These are phyloP conservation scores for Scortum barcoo DNA, from an alignment of 2,113 vertebrate genomes.

Conservation along the genomic window DNA sequence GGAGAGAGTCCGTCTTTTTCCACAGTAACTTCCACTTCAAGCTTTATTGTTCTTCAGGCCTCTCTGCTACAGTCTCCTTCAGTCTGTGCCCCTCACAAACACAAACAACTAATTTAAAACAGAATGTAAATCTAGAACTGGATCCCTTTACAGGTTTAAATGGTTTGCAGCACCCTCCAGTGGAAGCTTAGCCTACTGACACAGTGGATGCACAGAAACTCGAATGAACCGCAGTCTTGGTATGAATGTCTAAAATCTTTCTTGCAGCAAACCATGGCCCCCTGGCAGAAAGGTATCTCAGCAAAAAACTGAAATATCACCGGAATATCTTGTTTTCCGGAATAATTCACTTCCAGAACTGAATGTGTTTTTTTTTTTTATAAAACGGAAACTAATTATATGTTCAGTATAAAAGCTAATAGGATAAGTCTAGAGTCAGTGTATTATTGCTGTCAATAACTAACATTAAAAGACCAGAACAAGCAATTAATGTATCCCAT, in stretches of 20 bases:
- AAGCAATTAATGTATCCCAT: background rate
- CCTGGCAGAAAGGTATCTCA: background rate
- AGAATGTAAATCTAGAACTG: too few species aligned
- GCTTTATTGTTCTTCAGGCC: background rate
- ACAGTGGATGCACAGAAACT: background rate
- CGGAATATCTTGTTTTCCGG: background rate
- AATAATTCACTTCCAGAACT: background rate
- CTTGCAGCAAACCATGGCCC: background rate
- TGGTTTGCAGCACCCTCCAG: conserved; percentile 53
- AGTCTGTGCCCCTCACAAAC: background rate
- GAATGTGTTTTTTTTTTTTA: background rate
- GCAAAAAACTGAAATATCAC: background rate
- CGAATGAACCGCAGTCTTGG: background rate
- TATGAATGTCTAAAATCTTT: background rate
- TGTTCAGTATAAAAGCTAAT: background rate
- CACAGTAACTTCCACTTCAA: background rate
- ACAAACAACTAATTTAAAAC: background rate
- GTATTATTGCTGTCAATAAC: background rate
- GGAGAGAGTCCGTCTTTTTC: background rate
- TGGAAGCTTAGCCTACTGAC: conserved; percentile 32
- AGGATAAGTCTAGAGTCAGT: background rate
- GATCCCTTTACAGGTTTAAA: background rate
- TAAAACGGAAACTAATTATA: background rate
- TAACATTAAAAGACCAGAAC: background rate
- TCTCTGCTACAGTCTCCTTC: background rate